These are phyloP conservation scores for Yponomeuta malinellus DNA, from an alignment of 2,888 invertebrate species.

Conservation along the genomic window DNA sequence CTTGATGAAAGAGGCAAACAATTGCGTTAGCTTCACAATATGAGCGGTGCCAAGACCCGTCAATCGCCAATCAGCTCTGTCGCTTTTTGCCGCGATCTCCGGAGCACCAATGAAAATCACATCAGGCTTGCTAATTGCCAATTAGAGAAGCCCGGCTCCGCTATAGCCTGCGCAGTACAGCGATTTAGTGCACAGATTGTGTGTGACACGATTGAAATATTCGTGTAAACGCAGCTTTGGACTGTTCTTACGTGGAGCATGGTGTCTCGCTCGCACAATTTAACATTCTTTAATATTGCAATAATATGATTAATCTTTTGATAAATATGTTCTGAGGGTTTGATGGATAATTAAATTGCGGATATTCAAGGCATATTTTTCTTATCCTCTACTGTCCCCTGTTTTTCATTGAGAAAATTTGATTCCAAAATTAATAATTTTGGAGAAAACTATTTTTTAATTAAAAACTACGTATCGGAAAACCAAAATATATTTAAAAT, in stretches of 20 bases:
- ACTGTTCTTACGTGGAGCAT: neutral
- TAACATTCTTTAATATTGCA: too few species aligned
- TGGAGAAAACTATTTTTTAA: too few species aligned
- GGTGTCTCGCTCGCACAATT: too few species aligned
- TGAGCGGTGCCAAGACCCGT: neutral
- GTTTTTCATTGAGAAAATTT: too few species aligned
- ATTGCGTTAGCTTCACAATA: neutral
- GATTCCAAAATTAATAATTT: too few species aligned
- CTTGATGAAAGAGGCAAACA: neutral
- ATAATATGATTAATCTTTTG: too few species aligned
- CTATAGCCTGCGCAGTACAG: neutral
- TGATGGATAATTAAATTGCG: too few species aligned
- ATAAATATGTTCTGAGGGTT: too few species aligned
- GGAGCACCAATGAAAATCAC: slow-evolving; percentile 1
- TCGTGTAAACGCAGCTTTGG: neutral
- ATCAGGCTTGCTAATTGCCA: slow-evolving; percentile 8
- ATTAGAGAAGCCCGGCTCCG: neutral
- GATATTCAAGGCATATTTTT: too few species aligned
- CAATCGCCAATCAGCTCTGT: neutral
- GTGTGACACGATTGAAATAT: neutral
- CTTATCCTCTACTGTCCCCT: too few species aligned
- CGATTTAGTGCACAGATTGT: neutral
- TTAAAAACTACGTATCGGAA: too few species aligned
- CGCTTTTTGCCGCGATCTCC: slow-evolving; percentile 2
- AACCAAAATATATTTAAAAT: too few species aligned